Evolutionary conservation across 2,113 vertebrate species (phyloP).

Genomic region (Charadrius vociferus): DNA sequence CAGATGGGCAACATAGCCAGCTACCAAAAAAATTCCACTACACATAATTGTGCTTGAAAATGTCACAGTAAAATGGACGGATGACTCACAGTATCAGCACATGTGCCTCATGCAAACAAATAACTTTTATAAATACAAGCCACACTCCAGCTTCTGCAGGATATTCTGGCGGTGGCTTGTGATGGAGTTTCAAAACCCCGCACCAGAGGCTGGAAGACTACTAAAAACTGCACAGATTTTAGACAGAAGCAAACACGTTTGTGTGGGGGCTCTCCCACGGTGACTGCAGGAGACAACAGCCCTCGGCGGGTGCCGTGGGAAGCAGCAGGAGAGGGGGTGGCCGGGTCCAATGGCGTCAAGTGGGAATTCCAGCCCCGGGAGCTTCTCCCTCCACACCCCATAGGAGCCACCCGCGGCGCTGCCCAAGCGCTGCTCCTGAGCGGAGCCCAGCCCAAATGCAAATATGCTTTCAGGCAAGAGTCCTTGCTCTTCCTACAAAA

Average conservation of each 20-base stretch:
- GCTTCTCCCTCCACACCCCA: not conserved
- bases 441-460: not conserved
- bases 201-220: conserved; percentile 36
- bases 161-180: not conserved
- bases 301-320: not conserved
- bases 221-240: conserved; percentile 43
- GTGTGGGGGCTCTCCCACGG: conserved; percentile 24
- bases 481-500: not conserved
- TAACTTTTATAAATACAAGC: conserved; percentile 58
- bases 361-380: not conserved
- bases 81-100: conserved; percentile 72
- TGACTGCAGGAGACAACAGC: not conserved
- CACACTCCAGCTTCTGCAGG: not conserved
- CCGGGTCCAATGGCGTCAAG: rapidly evolving
- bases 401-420: no score
- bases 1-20: conserved; percentile 74
- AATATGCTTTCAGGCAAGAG: rapidly evolving
- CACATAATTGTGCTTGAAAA: conserved; percentile 74
- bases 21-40: conserved; percentile 71
- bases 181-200: conserved; percentile 22
- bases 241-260: conserved; percentile 6
- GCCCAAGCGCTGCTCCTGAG: not conserved
- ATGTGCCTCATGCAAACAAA: conserved; percentile 58
- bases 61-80: conserved; percentile 62
- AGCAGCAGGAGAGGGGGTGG: not conserved